These are phyloP conservation scores for Oxyruncus cristatus DNA, from an alignment of 2,113 vertebrate genomes.

Conservation along the genomic window DNA sequence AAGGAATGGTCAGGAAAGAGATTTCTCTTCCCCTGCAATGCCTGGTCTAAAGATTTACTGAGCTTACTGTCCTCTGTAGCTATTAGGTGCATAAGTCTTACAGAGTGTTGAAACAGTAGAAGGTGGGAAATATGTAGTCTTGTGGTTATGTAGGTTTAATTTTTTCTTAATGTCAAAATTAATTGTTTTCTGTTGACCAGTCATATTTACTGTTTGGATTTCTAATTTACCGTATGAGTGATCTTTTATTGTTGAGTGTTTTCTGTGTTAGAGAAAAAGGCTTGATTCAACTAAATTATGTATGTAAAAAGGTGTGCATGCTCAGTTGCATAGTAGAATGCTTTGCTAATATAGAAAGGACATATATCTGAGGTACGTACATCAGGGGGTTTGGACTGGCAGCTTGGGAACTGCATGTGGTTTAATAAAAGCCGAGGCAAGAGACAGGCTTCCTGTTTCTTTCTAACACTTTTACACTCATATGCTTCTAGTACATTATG, in stretches of 20 bases:
- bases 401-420: not conserved
- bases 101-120: not conserved
- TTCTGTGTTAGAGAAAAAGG: not conserved
- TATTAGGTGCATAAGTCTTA: not conserved
- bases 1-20: not conserved
- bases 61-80: not conserved
- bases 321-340: not conserved
- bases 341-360: not conserved
- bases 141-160: not conserved
- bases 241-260: not conserved
- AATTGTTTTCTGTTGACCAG: not conserved
- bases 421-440: not conserved
- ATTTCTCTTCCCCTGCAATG: not conserved
- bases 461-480: not conserved
- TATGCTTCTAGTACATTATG: not conserved
- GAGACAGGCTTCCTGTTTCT: slow-evolving; percentile 1
- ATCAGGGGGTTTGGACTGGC: not conserved
- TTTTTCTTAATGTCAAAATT: not conserved
- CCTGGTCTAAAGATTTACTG: not conserved
- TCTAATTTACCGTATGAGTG: not conserved
- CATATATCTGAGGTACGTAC: not conserved
- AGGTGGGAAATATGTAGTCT: not conserved
- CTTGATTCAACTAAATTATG: not conserved
- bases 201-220: not conserved
- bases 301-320: not conserved